Conservation (phyloP, 1,140 invertebrate species). For the Venustaconcha ellipsiformis region DNA sequence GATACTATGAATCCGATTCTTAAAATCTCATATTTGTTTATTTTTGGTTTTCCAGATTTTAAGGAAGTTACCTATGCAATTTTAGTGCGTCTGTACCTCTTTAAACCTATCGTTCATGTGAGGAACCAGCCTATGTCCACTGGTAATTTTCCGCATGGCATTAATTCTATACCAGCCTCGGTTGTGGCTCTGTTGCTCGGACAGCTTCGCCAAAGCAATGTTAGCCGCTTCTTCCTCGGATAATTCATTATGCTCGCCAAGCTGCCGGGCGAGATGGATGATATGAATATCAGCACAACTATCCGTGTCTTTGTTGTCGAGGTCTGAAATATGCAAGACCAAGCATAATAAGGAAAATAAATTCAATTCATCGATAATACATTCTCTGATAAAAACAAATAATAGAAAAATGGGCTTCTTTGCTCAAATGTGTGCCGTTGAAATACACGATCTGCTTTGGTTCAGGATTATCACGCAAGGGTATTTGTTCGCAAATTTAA, state of each 20-base stretch:
- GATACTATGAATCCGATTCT: slow-evolving; percentile 4
- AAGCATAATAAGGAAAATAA: not conserved
- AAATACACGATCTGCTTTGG: not conserved
- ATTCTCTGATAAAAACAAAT: not conserved
- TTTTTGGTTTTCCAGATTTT: too few species aligned
- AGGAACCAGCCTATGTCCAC: slow-evolving; percentile 65
- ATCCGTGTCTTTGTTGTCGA: slow-evolving; percentile 9
- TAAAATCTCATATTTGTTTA: too few species aligned
- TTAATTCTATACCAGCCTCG: slow-evolving; percentile 76
- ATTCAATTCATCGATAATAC: not conserved
- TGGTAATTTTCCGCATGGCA: slow-evolving; percentile 73
- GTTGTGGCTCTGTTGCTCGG: slow-evolving; percentile 72
- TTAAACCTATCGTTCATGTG: slow-evolving; percentile 41
- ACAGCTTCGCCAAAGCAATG: slow-evolving; percentile 74
- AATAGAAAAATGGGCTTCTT: not conserved
- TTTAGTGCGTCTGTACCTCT: slow-evolving; percentile 36
- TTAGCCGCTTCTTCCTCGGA: slow-evolving; percentile 75
- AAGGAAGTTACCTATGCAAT: too few species aligned
- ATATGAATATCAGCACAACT: slow-evolving; percentile 28
- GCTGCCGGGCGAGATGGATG: slow-evolving; percentile 62
- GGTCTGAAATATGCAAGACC: slow-evolving; percentile 4
- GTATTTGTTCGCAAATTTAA: too few species aligned
- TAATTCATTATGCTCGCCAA: slow-evolving; percentile 73
- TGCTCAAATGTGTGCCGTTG: not conserved
- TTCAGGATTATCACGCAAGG: not conserved